Evolutionary conservation across 2,113 vertebrate genomes (phyloP), one percentile per base, ranked within the genome.

Genomic region (Cavia aperea): DNA sequence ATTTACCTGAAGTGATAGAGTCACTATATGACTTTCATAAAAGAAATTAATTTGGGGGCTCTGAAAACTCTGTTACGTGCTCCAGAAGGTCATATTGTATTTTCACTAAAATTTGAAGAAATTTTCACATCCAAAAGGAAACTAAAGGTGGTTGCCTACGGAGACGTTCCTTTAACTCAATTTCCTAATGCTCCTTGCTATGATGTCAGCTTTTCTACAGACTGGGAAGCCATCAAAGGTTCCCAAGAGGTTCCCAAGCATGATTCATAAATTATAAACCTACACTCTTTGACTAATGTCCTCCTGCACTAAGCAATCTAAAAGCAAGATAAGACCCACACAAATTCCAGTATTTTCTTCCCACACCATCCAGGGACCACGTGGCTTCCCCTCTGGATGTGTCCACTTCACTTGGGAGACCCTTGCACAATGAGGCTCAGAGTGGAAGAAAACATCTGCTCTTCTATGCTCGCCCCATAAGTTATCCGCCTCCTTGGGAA

Each of bases 31-130:
- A 62, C 39, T 78, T 70, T 63, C 15, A 58, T 0, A 0, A 93
- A 97, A 86, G 65, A 87, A 95, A 91, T 78, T 62, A 95, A 81
- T 2, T 10, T 88, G 94, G 91, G 72, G 56, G 63, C 39, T 54
- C 51, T 88, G 78, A 94, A 63, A 54, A 82, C 43, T 46, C 82
- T 75, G 92, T 93, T 26, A 92, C 87, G 56, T 62, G 11, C 46
- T 94, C 81, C 77, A 29, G 73, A 9, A 31, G 87, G 21, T 56
- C 5, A 13, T 86, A 16, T 94, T 95, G 94, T 92, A 96, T 88
- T 96, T 46, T 90, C 72, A 58, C 36, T 90, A 93, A 86, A 96
- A 94, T 62, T 51, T 95, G 49, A 89, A 95, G 63, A 79, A n/a
- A 73, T 72, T 65, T 95, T 93, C 84, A 95, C 39, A 84, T 89